Evolutionary conservation across 2,113 vertebrate species (phyloP).

Genomic region (Nyctereutes procyonoides): DNA sequence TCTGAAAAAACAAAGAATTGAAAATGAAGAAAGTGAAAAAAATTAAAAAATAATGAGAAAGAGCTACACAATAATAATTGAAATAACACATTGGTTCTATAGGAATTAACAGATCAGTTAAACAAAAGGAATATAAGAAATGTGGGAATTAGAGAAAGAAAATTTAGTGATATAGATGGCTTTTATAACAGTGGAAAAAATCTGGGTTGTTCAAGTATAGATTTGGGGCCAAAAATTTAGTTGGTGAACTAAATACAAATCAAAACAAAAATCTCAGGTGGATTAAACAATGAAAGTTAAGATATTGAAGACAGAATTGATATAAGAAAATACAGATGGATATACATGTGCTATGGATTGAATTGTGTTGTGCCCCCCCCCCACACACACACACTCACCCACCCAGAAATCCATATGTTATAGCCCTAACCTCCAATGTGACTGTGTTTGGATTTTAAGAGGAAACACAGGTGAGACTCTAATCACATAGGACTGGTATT

Average conservation of each 20-base stretch:
- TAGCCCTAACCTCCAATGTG: background rate
- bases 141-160: background rate
- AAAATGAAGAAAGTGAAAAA: conserved; percentile 6
- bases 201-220: background rate
- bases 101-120: background rate
- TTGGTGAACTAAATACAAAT: background rate
- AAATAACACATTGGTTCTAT: background rate
- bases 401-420: background rate
- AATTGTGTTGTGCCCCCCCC: background rate
- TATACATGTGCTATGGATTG: background rate
- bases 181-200: background rate
- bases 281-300: background rate
- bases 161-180: background rate
- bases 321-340: background rate
- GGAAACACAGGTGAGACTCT: background rate
- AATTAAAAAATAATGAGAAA: background rate
- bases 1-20: background rate
- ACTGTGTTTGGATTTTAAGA: background rate
- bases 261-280: background rate
- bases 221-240: background rate
- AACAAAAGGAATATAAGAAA: conserved; percentile 1
- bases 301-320: background rate
- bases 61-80: background rate
- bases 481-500: background rate
- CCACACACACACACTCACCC: no score